These are phyloP conservation scores for Propithecus deckenii DNA, from an alignment of 2,797 vertebrate genomes.

Conservation along the genomic window DNA sequence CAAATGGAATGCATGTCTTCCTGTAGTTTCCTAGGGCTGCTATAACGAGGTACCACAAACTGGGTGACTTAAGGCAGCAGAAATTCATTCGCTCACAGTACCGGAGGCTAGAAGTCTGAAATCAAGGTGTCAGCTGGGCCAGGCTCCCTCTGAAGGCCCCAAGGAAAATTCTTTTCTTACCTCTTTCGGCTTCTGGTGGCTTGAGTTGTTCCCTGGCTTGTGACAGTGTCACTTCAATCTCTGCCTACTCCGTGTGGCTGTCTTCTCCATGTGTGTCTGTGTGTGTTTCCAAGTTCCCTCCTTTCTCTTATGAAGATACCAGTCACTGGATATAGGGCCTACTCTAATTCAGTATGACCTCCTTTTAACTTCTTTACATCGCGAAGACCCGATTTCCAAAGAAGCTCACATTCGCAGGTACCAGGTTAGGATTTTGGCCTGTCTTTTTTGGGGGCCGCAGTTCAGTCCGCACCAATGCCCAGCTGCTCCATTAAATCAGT, in stretches of 20 bases:
- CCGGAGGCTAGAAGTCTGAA: neutral
- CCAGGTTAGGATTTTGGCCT: neutral
- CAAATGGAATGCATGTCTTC: neutral
- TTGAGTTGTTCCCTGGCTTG: neutral
- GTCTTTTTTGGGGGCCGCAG: neutral
- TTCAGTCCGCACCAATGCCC: neutral
- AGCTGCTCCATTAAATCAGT: neutral
- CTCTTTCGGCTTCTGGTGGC: neutral
- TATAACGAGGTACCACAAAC: neutral
- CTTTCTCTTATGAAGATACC: neutral
- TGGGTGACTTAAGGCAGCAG: neutral
- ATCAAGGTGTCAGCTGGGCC: neutral
- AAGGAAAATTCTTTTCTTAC: neutral
- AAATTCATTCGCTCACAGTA: neutral
- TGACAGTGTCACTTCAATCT: accelerated
- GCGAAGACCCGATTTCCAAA: neutral
- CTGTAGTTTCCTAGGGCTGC: neutral
- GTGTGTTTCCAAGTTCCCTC: neutral
- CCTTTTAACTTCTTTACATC: neutral
- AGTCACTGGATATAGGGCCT: neutral
- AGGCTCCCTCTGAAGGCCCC: neutral
- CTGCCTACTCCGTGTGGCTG: accelerated
- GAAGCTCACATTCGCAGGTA: neutral
- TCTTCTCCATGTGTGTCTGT: neutral
- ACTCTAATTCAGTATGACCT: neutral